Percentiles rank a stretch among this genome's conserved stretches.
Conservation (phyloP, 2,113 vertebrate species). For the Anas platyrhynchos region DNA sequence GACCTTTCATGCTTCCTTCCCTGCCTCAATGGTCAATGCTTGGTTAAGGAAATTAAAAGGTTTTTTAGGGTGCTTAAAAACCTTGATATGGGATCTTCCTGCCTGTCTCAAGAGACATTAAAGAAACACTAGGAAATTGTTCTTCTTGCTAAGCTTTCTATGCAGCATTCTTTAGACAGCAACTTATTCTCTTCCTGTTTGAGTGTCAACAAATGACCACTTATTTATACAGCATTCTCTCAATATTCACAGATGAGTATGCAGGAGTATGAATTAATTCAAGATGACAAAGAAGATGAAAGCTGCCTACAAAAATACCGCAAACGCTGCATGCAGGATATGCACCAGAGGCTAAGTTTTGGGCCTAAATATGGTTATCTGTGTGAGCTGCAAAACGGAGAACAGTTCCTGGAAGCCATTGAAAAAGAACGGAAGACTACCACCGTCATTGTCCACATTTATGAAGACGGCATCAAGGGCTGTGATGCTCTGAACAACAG, state of each 20-base stretch:
- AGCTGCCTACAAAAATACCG: slow-evolving; percentile 91
- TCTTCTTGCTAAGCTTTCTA: neutral
- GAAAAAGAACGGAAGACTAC: slow-evolving; percentile 92
- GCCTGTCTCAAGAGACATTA: neutral
- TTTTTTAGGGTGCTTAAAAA: neutral
- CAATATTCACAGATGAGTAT: slow-evolving; percentile 86
- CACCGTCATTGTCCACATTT: slow-evolving; percentile 92
- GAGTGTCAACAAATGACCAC: neutral
- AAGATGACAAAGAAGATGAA: slow-evolving; percentile 89
- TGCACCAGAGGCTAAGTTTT: slow-evolving; percentile 95
- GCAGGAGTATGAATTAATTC: slow-evolving; percentile 92
- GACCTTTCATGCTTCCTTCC: neutral
- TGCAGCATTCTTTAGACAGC: neutral
- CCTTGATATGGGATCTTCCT: neutral
- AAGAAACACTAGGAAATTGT: neutral
- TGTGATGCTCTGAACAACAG: slow-evolving; percentile 90
- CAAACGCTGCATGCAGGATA: slow-evolving; percentile 93
- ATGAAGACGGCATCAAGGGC: slow-evolving; percentile 86
- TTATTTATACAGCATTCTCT: neutral
- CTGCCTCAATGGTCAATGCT: neutral
- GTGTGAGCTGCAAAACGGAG: slow-evolving; percentile 88
- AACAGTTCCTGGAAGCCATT: slow-evolving; percentile 92
- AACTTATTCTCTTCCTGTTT: neutral
- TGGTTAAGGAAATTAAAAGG: neutral
- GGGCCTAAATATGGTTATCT: slow-evolving; percentile 89